These are phyloP conservation scores for Xestoiulus laeticollis DNA, from an alignment of 2,888 invertebrate species.

Conservation along the genomic window DNA sequence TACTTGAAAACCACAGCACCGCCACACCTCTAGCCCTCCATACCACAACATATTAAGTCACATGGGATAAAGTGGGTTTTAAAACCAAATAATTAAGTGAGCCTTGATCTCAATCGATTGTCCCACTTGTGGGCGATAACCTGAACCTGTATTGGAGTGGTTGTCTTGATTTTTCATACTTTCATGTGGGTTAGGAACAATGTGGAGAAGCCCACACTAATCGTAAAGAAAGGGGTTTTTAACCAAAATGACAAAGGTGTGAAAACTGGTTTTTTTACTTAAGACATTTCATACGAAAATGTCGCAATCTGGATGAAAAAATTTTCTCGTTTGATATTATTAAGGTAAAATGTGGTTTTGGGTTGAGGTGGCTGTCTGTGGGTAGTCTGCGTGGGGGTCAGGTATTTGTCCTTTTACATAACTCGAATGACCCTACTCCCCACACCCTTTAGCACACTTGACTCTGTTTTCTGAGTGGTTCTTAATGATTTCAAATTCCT, in stretches of 20 bases:
- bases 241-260: neutral
- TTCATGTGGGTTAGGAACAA: neutral
- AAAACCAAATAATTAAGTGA: constrained; percentile 30
- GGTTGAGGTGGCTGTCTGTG: neutral
- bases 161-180: neutral
- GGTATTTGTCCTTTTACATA: neutral
- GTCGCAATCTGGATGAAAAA: neutral
- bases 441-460: neutral
- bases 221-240: neutral
- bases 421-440: neutral
- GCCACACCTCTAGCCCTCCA: neutral
- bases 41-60: neutral
- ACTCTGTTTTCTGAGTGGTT: neutral
- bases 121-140: neutral
- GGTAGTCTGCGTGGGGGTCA: neutral
- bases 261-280: neutral
- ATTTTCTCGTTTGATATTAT: neutral
- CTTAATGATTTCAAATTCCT: neutral
- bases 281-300: neutral
- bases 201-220: neutral
- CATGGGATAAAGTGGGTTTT: neutral
- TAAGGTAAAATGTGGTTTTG: neutral
- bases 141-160: neutral
- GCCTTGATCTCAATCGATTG: constrained; percentile 15
- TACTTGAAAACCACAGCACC: neutral